Evolutionary conservation across 2,888 invertebrate genomes (phyloP).

Genomic region (Pseudeuparius sepicola): DNA sequence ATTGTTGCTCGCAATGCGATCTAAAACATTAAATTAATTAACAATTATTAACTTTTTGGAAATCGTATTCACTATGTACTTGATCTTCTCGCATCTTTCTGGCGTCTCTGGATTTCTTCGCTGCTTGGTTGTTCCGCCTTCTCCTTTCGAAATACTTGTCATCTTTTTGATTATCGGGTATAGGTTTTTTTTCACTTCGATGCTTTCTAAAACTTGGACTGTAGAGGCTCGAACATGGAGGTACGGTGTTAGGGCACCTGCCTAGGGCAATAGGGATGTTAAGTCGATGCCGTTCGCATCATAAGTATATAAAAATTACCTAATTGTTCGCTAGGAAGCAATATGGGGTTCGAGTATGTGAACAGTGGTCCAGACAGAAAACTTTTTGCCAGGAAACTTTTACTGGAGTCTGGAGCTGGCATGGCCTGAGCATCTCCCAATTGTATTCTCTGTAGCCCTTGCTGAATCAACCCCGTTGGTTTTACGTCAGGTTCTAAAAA

Average conservation of each 20-base stretch:
- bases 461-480: too few species aligned
- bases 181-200: conserved; percentile 75
- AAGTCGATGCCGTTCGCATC: too few species aligned
- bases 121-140: conserved; percentile 81
- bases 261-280: too few species aligned
- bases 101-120: conserved; percentile 85
- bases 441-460: too few species aligned
- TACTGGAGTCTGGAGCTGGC: too few species aligned
- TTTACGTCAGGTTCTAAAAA: too few species aligned
- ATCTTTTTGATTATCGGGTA: conserved; percentile 80
- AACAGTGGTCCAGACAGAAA: too few species aligned
- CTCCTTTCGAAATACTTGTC: conserved; percentile 83
- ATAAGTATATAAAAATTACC: too few species aligned
- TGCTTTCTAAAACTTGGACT: conserved; percentile 42
- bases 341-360: too few species aligned
- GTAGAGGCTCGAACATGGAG: conserved; percentile 14
- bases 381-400: too few species aligned
- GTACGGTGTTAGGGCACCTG: neutral
- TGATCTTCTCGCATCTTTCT: conserved; percentile 81
- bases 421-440: too few species aligned
- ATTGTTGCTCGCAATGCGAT: conserved; percentile 77
- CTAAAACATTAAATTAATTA: conserved; percentile 43
- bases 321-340: too few species aligned
- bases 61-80: conserved; percentile 39
- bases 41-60: conserved; percentile 7